A percentile compares a stretch with the other conserved stretches of the same genome.
Conservation (phyloP, 2,888 invertebrate species). For the Eupithecia inturbata region DNA sequence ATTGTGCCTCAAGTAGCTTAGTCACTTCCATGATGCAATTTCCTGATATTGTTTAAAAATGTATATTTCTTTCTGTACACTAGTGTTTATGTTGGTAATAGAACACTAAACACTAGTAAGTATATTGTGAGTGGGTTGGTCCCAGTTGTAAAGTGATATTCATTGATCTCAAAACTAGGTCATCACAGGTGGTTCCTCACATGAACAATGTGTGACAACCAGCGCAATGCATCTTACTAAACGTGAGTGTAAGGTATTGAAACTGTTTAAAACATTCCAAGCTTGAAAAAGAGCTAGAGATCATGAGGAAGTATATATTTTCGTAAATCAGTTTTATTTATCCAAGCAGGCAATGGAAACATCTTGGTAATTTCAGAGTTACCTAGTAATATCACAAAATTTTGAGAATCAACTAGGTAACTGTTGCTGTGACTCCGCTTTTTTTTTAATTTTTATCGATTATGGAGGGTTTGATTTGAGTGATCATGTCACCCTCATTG, state of each 20-base stretch:
- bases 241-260: not conserved
- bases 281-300: not conserved
- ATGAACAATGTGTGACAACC: not conserved
- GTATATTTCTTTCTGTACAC: not conserved
- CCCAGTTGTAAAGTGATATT: conserved; percentile 28
- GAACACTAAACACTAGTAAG: not conserved
- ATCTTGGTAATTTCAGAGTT: not conserved
- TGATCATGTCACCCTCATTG: too few species aligned
- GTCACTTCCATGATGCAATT: conserved; percentile 18
- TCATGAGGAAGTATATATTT: not conserved
- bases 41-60: conserved; percentile 13
- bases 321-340: not conserved
- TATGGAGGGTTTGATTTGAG: too few species aligned
- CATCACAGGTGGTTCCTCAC: conserved; percentile 1
- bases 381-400: not conserved
- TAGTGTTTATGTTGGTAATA: not conserved
- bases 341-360: not conserved
- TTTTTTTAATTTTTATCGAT: too few species aligned
- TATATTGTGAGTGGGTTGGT: not conserved
- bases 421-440: not conserved
- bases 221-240: not conserved
- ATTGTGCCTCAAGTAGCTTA: conserved; percentile 11
- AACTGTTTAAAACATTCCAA: not conserved
- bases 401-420: too few species aligned
- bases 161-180: conserved; percentile 33